phyloP scores from a whole-genome alignment of 2,113 vertebrate species.

The Brachyistius frenatus region DNA sequence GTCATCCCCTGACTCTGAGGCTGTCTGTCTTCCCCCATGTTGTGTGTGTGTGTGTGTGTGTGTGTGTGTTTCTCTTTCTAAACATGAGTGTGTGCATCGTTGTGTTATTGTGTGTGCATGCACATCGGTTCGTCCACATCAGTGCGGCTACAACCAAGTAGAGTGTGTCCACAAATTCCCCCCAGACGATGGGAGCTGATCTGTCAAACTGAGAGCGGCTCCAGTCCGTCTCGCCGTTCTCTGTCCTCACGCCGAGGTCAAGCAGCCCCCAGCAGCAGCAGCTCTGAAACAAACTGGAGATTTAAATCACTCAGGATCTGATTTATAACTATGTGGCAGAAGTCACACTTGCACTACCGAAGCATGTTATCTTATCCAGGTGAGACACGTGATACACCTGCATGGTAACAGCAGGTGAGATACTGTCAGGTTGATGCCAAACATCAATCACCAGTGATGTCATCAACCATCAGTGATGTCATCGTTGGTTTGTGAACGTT shows the following conservation, averaged over 20 bases:
- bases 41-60: background rate
- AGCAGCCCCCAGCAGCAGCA: conserved; percentile 19
- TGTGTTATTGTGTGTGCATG: background rate
- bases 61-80: background rate
- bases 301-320: background rate
- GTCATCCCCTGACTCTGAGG: conserved; percentile 16
- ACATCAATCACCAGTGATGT: too few relatives aligned
- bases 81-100: background rate
- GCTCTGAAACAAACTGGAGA: conserved; percentile 47
- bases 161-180: conserved; percentile 23
- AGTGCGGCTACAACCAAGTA: background rate
- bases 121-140: background rate
- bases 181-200: conserved; percentile 20
- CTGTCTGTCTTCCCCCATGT: background rate
- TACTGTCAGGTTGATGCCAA: too few relatives aligned
- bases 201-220: conserved; percentile 32
- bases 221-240: conserved; percentile 41
- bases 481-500: too few relatives aligned
- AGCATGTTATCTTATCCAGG: too few relatives aligned
- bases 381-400: too few relatives aligned
- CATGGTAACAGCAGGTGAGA: too few relatives aligned
- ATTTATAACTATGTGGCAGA: background rate
- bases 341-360: background rate
- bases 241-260: conserved; percentile 50
- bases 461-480: too few relatives aligned